These are phyloP conservation scores for Rhagologus leucostigma DNA, from an alignment of 2,113 vertebrate species.

Conservation along the genomic window DNA sequence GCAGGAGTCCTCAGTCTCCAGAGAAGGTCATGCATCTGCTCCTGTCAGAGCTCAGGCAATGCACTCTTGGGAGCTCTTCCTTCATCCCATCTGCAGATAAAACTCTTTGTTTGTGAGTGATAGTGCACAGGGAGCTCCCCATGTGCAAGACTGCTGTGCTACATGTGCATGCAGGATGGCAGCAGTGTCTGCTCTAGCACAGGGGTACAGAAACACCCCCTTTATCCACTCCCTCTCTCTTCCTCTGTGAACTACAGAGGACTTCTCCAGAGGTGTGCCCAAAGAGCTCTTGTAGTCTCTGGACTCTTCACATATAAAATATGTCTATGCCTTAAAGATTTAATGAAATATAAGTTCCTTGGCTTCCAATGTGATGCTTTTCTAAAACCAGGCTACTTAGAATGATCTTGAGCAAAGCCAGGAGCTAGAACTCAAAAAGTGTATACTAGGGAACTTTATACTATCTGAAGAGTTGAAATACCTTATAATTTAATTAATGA, in stretches of 20 bases:
- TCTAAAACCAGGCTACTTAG: constrained; percentile 27
- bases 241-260: not conserved
- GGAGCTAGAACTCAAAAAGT: constrained; percentile 5
- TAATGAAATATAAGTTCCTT: not conserved
- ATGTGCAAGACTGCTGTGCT: not conserved
- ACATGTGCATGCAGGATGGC: not conserved
- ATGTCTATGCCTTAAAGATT: not conserved
- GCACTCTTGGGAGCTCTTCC: not conserved
- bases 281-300: not conserved
- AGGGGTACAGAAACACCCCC: not conserved
- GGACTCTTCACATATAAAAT: not conserved
- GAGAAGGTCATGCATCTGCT: not conserved
- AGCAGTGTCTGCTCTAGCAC: not conserved
- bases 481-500: constrained; percentile 45
- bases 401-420: not conserved
- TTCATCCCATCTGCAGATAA: not conserved
- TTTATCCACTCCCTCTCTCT: not conserved
- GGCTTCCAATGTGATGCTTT: not conserved
- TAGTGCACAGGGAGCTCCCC: not conserved
- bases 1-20: not conserved
- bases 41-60: not conserved
- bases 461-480: not conserved
- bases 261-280: not conserved
- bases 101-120: not conserved
- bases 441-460: not conserved